Percentiles rank a stretch among this genome's conserved stretches.
phyloP scores from a whole-genome alignment of 2,888 invertebrate genomes.

The Eubasilissa splendida region DNA sequence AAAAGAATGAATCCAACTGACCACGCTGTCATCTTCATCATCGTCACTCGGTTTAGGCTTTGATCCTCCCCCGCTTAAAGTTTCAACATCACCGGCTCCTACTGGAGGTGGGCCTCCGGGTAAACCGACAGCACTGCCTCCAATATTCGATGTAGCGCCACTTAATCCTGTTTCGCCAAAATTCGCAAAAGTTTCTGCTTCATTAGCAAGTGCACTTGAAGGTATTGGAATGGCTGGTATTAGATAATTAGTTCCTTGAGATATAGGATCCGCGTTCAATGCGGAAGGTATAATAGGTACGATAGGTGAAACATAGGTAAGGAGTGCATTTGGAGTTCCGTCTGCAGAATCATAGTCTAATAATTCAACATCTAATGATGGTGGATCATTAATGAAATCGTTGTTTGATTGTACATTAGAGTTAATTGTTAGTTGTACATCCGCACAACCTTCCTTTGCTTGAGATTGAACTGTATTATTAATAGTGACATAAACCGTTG shows the following conservation, averaged over 20 bases:
- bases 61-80: conserved; percentile 16
- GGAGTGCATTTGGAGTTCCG: not conserved
- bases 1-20: conserved; percentile 71
- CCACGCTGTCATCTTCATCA: conserved; percentile 68
- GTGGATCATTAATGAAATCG: conserved; percentile 62
- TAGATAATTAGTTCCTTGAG: too few relatives aligned
- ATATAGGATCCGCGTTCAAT: too few relatives aligned
- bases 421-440: conserved; percentile 80
- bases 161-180: not conserved
- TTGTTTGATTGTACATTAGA: conserved; percentile 78
- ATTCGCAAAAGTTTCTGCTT: conserved; percentile 8
- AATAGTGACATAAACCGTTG: conserved; percentile 73
- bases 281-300: too few relatives aligned
- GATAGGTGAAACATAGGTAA: not conserved
- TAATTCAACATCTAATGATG: not conserved
- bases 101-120: conserved; percentile 6
- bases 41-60: conserved; percentile 49
- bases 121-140: conserved; percentile 32
- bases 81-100: conserved; percentile 42
- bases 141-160: conserved; percentile 29
- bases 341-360: not conserved
- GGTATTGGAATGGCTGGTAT: not conserved
- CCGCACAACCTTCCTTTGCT: conserved; percentile 78
- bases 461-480: conserved; percentile 72
- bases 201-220: conserved; percentile 14